Evolutionary conservation across 2,888 invertebrate species (phyloP).

Genomic region (Cepaea hortensis): DNA sequence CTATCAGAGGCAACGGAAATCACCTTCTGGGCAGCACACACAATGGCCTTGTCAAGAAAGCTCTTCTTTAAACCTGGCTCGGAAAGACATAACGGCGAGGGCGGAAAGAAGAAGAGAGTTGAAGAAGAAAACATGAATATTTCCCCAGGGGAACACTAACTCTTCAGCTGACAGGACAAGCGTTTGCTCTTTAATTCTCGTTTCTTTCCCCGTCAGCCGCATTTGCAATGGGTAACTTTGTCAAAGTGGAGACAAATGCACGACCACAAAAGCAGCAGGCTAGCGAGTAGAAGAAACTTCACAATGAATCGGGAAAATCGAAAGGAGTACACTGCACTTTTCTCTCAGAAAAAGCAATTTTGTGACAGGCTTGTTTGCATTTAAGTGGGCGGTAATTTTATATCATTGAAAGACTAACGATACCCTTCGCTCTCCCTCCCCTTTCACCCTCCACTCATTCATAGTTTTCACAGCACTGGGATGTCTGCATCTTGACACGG

Average conservation of each 20-base stretch:
- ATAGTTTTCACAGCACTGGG: too few species aligned
- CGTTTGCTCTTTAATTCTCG: conserved; percentile 1
- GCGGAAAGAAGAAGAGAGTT: neutral
- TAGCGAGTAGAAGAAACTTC: neutral
- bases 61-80: too few species aligned
- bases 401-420: too few species aligned
- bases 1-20: too few species aligned
- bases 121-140: conserved; percentile 11
- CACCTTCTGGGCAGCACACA: too few species aligned
- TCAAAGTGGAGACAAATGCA: neutral
- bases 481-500: too few species aligned
- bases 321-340: neutral
- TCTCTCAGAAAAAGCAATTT: too few species aligned
- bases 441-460: too few species aligned
- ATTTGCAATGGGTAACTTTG: neutral
- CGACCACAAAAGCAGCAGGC: neutral
- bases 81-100: neutral
- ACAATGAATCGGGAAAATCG: neutral
- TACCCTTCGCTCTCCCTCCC: too few species aligned
- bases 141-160: conserved; percentile 15
- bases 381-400: too few species aligned
- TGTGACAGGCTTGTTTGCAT: too few species aligned
- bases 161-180: neutral
- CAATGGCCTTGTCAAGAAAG: too few species aligned
- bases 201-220: neutral